Conservation (phyloP, 2,888 invertebrate genomes). For the Phoenoteleia sp. region DNA sequence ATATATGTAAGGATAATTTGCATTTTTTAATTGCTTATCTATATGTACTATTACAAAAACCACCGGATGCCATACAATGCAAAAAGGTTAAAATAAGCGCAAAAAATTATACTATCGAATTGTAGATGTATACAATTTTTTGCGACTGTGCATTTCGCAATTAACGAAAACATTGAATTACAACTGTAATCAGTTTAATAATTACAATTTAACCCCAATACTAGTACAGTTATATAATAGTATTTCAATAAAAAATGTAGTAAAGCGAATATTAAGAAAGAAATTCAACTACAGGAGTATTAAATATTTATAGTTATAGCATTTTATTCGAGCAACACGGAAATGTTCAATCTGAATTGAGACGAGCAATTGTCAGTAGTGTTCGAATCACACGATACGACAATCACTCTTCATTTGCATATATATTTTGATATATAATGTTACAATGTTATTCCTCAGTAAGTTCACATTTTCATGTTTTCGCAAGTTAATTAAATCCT, state of each 20-base stretch:
- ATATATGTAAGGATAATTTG: not conserved
- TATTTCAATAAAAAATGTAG: too few species aligned
- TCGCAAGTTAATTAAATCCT: too few species aligned
- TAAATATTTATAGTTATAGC: constrained; percentile 61
- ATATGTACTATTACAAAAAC: constrained; percentile 23
- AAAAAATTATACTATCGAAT: too few species aligned
- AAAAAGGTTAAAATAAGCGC: too few species aligned
- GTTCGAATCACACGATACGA: constrained; percentile 49
- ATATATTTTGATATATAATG: constrained; percentile 53
- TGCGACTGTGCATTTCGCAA: too few species aligned
- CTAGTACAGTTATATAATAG: too few species aligned
- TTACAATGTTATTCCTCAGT: constrained; percentile 29
- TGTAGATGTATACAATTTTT: too few species aligned
- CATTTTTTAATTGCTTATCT: constrained; percentile 24
- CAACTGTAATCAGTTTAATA: too few species aligned
- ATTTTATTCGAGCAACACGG: constrained; percentile 65
- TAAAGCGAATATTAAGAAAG: too few species aligned
- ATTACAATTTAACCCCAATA: too few species aligned
- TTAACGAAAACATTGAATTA: too few species aligned
- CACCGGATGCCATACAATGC: constrained; percentile 21
- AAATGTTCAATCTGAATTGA: constrained; percentile 66
- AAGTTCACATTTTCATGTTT: constrained; percentile 19
- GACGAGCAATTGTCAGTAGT: constrained; percentile 56
- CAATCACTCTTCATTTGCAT: constrained; percentile 59
- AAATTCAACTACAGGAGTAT: too few species aligned